These are phyloP conservation scores for Petrocephalus zakoni DNA, from an alignment of 2,113 vertebrate genomes.

Conservation along the genomic window DNA sequence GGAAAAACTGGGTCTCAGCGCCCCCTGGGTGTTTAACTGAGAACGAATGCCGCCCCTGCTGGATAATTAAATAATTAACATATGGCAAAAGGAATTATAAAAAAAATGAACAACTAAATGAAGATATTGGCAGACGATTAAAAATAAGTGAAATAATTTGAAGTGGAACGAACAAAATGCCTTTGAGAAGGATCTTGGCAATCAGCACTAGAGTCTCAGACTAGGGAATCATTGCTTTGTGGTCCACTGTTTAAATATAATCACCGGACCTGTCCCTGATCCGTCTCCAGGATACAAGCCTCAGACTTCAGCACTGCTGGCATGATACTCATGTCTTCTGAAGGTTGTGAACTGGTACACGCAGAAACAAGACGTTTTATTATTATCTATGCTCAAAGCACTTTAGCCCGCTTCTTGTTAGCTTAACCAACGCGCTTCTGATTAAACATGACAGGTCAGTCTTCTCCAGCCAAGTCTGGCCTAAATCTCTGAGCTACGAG, in stretches of 20 bases:
- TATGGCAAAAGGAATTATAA: background rate
- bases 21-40: constrained; percentile 34
- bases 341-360: constrained; percentile 48
- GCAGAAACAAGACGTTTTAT: constrained; percentile 37
- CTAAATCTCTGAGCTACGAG: constrained; percentile 45
- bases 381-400: constrained; percentile 52
- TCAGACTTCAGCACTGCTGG: constrained; percentile 49
- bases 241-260: background rate
- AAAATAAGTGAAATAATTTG: background rate
- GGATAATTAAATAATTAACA: background rate
- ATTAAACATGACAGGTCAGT: constrained; percentile 68
- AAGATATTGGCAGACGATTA: background rate
- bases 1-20: background rate
- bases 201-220: background rate
- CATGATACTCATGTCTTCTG: constrained; percentile 62
- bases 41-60: background rate
- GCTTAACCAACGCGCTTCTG: constrained; percentile 54
- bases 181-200: background rate
- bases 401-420: constrained; percentile 59
- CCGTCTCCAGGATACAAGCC: constrained; percentile 51
- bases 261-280: background rate
- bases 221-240: background rate
- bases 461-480: constrained; percentile 58
- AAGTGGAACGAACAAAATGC: background rate
- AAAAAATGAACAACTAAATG: background rate